Percentiles rank a stretch among this genome's conserved stretches.
These are phyloP conservation scores for Lucifuga dentata DNA, from an alignment of 2,113 vertebrate species.

Conservation along the genomic window DNA sequence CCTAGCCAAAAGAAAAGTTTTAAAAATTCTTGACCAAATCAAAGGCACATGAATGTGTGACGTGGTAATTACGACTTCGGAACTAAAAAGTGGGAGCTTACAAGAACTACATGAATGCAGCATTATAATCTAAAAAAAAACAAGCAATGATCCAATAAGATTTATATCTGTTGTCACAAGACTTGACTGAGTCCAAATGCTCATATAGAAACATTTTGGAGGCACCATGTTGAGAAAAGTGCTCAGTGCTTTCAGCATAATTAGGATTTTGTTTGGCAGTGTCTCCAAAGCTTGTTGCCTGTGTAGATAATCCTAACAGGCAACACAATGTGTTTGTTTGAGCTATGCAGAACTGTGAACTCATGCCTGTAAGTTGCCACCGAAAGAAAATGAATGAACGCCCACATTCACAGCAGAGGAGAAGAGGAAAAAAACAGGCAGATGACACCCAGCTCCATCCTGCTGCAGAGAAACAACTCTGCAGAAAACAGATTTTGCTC, in stretches of 20 bases:
- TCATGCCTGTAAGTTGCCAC: slow-evolving; percentile 64
- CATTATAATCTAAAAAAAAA: background rate
- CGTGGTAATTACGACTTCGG: too few relatives aligned
- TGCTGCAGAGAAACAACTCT: slow-evolving; percentile 29
- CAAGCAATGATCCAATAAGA: slow-evolving; percentile 9
- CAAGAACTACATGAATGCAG: too few relatives aligned
- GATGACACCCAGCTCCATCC: slow-evolving; percentile 23
- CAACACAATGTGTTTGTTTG: slow-evolving; percentile 68
- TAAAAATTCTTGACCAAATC: too few relatives aligned
- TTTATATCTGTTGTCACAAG: slow-evolving; percentile 25
- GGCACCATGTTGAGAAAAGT: slow-evolving; percentile 16
- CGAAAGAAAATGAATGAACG: slow-evolving; percentile 67
- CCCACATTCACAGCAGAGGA: slow-evolving; percentile 62
- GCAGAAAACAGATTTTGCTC: too few relatives aligned
- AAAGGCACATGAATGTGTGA: too few relatives aligned
- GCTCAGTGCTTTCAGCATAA: slow-evolving; percentile 47
- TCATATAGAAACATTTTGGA: slow-evolving; percentile 36
- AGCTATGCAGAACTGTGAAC: slow-evolving; percentile 71
- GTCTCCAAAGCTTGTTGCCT: slow-evolving; percentile 61
- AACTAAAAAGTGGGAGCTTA: too few relatives aligned
- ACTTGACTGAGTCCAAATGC: slow-evolving; percentile 4
- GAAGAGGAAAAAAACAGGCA: slow-evolving; percentile 15
- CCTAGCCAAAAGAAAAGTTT: too few relatives aligned
- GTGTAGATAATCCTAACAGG: slow-evolving; percentile 68
- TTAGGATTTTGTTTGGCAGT: slow-evolving; percentile 70